Evolutionary conservation across 2,113 vertebrate genomes (phyloP).

Genomic region (Plecotus auritus): DNA sequence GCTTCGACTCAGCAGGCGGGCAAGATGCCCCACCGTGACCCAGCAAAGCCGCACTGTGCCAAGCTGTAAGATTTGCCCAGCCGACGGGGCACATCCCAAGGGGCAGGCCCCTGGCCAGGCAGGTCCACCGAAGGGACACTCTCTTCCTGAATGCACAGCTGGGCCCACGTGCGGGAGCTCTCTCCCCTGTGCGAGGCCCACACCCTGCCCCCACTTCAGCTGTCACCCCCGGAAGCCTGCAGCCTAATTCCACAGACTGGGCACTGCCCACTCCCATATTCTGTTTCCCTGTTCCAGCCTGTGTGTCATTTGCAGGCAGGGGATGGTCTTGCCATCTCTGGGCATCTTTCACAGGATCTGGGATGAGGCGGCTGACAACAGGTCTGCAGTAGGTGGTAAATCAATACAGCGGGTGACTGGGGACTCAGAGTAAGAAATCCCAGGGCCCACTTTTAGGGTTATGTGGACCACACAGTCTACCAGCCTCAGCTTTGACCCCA

Average conservation of each 20-base stretch:
- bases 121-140: rapidly evolving
- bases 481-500: neutral
- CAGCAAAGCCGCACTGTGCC: neutral
- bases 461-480: neutral
- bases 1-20: rapidly evolving
- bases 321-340: no score
- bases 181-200: neutral
- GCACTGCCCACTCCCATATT: rapidly evolving
- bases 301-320: rapidly evolving
- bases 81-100: neutral
- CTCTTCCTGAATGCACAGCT: rapidly evolving
- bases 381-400: rapidly evolving
- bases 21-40: rapidly evolving
- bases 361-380: rapidly evolving
- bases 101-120: rapidly evolving
- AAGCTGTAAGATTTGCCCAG: rapidly evolving
- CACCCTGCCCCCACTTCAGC: neutral
- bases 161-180: neutral
- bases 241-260: rapidly evolving
- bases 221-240: neutral
- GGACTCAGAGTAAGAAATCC: neutral
- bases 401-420: rapidly evolving
- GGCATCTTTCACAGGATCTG: neutral
- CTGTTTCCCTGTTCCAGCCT: neutral
- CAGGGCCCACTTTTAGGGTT: rapidly evolving